phyloP scores from a whole-genome alignment of 1,140 invertebrate species.

The Tachypleus tridentatus region DNA sequence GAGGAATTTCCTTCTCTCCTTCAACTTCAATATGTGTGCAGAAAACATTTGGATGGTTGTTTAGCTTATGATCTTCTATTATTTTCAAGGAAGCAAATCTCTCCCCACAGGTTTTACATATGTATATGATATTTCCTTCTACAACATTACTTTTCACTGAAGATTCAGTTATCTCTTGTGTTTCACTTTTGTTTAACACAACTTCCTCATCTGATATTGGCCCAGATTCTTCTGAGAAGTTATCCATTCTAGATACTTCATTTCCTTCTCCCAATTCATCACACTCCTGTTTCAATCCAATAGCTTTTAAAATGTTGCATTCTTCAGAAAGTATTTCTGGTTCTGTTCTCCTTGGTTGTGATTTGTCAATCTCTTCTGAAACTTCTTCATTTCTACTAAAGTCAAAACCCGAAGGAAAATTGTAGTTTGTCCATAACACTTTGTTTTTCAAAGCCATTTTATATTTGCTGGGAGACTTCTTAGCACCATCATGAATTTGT shows the following conservation, averaged over 20 bases:
- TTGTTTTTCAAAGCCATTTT: too few relatives aligned
- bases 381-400: not conserved
- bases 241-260: too few relatives aligned
- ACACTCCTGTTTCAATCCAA: conserved; percentile 8
- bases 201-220: too few relatives aligned
- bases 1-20: conserved; percentile 35
- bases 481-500: conserved; percentile 22
- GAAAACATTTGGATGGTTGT: conserved; percentile 62
- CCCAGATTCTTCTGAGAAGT: too few relatives aligned
- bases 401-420: conserved; percentile 22
- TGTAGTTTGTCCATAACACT: conserved; percentile 12
- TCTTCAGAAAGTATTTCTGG: not conserved
- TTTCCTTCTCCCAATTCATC: not conserved
- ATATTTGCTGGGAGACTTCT: too few relatives aligned
- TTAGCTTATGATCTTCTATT: conserved; percentile 60
- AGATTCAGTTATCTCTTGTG: too few relatives aligned
- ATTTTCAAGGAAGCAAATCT: conserved; percentile 52
- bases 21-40: conserved; percentile 68
- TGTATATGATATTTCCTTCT: not conserved
- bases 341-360: not conserved
- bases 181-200: too few relatives aligned
- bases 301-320: conserved; percentile 2
- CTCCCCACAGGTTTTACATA: conserved; percentile 19
- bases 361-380: conserved; percentile 1
- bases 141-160: too few relatives aligned